Conservation (phyloP, 2,888 invertebrate genomes). For the Andrena bicolor region DNA sequence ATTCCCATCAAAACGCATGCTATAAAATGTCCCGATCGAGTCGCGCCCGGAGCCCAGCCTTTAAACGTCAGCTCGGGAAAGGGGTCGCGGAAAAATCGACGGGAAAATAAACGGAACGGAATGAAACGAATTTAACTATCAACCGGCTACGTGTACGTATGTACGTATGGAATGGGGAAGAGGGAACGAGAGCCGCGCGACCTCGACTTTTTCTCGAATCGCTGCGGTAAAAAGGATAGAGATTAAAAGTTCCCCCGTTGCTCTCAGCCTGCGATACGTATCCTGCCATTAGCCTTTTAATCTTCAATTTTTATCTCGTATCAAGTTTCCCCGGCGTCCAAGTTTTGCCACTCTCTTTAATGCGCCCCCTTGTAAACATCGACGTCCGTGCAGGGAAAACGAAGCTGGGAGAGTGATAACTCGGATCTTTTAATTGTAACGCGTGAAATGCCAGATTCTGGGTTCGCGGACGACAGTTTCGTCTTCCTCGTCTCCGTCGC, state of each 20-base stretch:
- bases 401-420: slow-evolving; percentile 8
- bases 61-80: slow-evolving; percentile 42
- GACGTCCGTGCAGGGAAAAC: not conserved
- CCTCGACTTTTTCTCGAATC: slow-evolving; percentile 41
- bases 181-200: slow-evolving; percentile 8
- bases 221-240: slow-evolving; percentile 45
- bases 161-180: slow-evolving; percentile 17
- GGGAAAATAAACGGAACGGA: slow-evolving; percentile 66
- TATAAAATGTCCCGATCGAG: slow-evolving; percentile 50
- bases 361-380: not conserved
- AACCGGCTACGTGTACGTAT: slow-evolving; percentile 18
- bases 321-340: not conserved
- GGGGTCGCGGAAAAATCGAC: slow-evolving; percentile 50
- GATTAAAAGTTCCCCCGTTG: slow-evolving; percentile 60
- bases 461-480: too few relatives aligned
- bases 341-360: slow-evolving; percentile 2
- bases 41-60: slow-evolving; percentile 15
- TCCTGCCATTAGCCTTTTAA: slow-evolving; percentile 32
- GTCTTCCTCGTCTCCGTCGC: too few relatives aligned
- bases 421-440: not conserved
- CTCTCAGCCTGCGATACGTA: slow-evolving; percentile 24
- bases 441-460: too few relatives aligned
- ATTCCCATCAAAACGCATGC: slow-evolving; percentile 59
- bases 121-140: slow-evolving; percentile 67
- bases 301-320: slow-evolving; percentile 18